Percentiles rank a stretch among this genome's conserved stretches.
phyloP scores from a whole-genome alignment of 2,113 vertebrate genomes.

The Nannospalax galili region DNA sequence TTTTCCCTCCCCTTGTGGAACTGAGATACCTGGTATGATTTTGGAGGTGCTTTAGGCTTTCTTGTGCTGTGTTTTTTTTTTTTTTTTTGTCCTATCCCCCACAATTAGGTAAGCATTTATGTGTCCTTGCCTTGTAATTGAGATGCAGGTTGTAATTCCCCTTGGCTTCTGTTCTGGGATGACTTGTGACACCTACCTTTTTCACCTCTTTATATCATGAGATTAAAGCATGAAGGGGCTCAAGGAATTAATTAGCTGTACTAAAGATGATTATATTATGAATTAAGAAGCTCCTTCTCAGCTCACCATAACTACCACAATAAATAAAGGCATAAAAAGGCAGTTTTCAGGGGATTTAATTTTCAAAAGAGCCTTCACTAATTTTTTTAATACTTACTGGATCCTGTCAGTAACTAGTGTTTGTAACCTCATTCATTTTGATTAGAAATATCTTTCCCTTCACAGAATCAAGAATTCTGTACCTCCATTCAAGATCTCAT shows the following conservation, averaged over 20 bases:
- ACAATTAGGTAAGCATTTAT: slow-evolving; percentile 66
- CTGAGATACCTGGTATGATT: slow-evolving; percentile 28
- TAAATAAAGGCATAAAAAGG: slow-evolving; percentile 77
- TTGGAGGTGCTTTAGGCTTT: slow-evolving; percentile 29
- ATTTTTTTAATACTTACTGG: slow-evolving; percentile 76
- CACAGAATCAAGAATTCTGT: slow-evolving; percentile 43
- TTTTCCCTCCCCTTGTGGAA: not conserved
- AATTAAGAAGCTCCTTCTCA: slow-evolving; percentile 70
- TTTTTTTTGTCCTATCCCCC: not conserved
- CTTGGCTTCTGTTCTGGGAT: slow-evolving; percentile 31
- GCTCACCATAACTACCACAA: slow-evolving; percentile 42
- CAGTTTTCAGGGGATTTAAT: slow-evolving; percentile 73
- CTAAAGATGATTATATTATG: slow-evolving; percentile 76
- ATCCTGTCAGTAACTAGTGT: slow-evolving; percentile 47
- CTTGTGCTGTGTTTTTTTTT: not conserved
- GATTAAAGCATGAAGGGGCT: slow-evolving; percentile 70
- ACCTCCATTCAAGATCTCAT: not conserved
- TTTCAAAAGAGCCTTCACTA: slow-evolving; percentile 77
- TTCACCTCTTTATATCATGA: slow-evolving; percentile 62
- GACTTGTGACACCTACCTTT: slow-evolving; percentile 58
- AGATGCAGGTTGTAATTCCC: slow-evolving; percentile 62
- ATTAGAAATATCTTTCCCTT: slow-evolving; percentile 68
- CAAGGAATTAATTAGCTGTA: slow-evolving; percentile 77
- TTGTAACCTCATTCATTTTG: slow-evolving; percentile 70
- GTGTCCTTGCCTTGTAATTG: slow-evolving; percentile 67